Conservation (phyloP, 2,888 invertebrate species). For the Creontiades dilutus region DNA sequence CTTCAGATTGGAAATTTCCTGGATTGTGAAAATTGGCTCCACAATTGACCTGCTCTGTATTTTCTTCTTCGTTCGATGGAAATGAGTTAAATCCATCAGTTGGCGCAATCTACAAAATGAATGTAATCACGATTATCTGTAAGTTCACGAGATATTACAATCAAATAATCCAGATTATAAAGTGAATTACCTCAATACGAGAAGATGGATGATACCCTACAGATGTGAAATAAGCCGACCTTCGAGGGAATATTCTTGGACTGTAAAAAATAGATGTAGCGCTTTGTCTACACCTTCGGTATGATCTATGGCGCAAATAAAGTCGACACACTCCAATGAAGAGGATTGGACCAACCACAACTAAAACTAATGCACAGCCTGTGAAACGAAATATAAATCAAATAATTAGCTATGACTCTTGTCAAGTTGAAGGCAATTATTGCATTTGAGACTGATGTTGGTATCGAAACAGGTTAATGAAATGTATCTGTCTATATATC, state of each 20-base stretch:
- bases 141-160: neutral
- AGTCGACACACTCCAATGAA: constrained; percentile 3
- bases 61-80: neutral
- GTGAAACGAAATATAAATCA: neutral
- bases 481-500: neutral
- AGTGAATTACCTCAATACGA: neutral
- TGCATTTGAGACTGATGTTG: no score
- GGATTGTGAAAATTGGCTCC: neutral
- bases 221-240: neutral
- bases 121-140: neutral
- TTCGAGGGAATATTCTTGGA: neutral
- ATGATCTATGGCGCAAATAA: neutral
- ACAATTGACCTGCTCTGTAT: neutral
- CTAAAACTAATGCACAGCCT: constrained; percentile 12
- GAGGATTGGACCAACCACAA: neutral
- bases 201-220: constrained; percentile 18
- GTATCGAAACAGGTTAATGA: no score
- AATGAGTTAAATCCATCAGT: constrained; percentile 1
- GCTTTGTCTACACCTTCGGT: neutral
- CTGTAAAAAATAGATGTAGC: neutral
- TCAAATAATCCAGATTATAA: neutral
- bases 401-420: no score
- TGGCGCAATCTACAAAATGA: neutral
- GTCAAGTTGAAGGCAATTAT: no score
- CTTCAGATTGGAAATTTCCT: neutral